Percentiles rank a stretch among this genome's conserved stretches.
Conservation (phyloP, 2,113 vertebrate species). For the Thamnaconus septentrionalis region DNA sequence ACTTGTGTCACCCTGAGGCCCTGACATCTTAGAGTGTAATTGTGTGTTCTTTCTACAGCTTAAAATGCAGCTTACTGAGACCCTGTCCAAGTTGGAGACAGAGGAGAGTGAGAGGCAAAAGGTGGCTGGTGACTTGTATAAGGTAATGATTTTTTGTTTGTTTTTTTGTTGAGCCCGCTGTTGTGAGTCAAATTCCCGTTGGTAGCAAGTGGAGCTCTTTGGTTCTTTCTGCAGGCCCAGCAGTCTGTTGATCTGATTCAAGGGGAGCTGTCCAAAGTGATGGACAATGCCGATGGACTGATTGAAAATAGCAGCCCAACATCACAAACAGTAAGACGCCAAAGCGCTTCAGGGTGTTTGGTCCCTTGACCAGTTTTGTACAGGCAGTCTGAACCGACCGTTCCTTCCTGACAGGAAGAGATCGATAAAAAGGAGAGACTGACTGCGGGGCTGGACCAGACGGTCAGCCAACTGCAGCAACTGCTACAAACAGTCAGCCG, state of each 20-base stretch:
- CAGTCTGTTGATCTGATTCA: conserved; percentile 92
- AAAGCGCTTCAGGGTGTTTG: background rate
- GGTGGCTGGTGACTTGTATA: conserved; percentile 87
- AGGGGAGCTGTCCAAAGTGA: conserved; percentile 86
- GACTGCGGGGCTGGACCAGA: conserved; percentile 86
- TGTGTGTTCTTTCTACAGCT: conserved; percentile 77
- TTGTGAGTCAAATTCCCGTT: background rate
- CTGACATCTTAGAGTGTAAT: background rate
- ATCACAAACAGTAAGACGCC: conserved; percentile 80
- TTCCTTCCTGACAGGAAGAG: conserved; percentile 77
- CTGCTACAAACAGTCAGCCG: conserved; percentile 85
- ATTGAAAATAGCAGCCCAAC: conserved; percentile 88
- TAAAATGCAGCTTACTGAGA: conserved; percentile 89
- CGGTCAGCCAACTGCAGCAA: conserved; percentile 88
- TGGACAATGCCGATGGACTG: conserved; percentile 79
- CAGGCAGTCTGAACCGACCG: background rate
- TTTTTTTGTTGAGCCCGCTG: too few species aligned
- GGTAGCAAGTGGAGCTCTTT: conserved; percentile 10
- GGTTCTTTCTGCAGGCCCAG: conserved; percentile 80
- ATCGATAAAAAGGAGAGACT: conserved; percentile 85
- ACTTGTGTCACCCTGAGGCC: background rate
- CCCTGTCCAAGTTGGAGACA: conserved; percentile 83
- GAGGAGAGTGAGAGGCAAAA: conserved; percentile 89
- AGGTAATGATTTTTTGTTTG: conserved; percentile 75
- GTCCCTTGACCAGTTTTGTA: background rate